Conservation (phyloP, 2,113 vertebrate species). For the Alligator sinensis region DNA sequence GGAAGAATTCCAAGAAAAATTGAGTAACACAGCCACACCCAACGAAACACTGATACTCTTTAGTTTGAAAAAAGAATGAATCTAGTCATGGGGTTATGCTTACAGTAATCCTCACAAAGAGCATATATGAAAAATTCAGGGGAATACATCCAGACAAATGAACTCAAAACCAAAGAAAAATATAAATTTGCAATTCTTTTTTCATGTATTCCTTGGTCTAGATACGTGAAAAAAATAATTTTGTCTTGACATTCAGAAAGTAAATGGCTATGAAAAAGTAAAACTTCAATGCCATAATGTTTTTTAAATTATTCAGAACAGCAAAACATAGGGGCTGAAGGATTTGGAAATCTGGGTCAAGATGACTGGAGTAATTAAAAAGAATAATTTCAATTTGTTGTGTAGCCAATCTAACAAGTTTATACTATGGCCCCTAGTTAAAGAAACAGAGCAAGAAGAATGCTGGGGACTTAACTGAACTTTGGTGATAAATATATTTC, state of each 20-base stretch:
- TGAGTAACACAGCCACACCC: not conserved
- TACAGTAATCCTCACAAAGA: not conserved
- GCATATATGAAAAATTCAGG: conserved; percentile 39
- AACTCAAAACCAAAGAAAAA: conserved; percentile 25
- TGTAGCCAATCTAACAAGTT: not conserved
- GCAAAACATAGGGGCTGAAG: not conserved
- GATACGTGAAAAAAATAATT: conserved; percentile 15
- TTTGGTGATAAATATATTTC: not conserved
- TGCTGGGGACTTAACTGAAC: not conserved
- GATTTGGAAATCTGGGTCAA: not conserved
- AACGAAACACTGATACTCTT: conserved; percentile 21
- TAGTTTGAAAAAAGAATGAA: conserved; percentile 29
- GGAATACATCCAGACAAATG: conserved; percentile 1
- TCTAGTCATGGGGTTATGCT: not conserved
- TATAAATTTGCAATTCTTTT: conserved; percentile 7
- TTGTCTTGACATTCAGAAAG: conserved; percentile 20
- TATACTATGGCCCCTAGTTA: not conserved
- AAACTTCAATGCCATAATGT: not conserved
- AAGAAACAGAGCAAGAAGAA: not conserved
- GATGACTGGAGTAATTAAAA: not conserved
- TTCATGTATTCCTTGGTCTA: conserved; percentile 7
- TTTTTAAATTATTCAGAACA: not conserved
- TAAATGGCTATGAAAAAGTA: conserved; percentile 7
- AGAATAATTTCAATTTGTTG: not conserved
- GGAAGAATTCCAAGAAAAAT: conserved; percentile 34